A percentile compares a stretch with the other conserved stretches of the same genome.
Evolutionary conservation across 2,797 vertebrate genomes (phyloP).

Genomic region (Sebastes umbrosus): DNA sequence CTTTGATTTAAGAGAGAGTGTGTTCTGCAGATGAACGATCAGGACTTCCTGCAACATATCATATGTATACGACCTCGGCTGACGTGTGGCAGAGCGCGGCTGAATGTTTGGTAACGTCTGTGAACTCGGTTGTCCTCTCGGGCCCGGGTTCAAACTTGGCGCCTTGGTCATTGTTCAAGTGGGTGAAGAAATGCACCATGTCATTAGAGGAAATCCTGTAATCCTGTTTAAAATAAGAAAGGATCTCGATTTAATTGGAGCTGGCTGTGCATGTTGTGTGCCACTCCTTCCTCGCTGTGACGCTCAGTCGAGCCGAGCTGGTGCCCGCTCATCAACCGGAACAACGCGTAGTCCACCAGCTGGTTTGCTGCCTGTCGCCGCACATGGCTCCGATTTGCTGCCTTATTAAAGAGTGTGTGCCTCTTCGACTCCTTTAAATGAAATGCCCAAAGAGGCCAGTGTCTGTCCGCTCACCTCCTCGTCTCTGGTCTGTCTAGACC

Average conservation of each 20-base stretch:
- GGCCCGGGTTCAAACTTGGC: slow-evolving; percentile 24
- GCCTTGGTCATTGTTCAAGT: slow-evolving; percentile 28
- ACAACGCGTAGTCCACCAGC: slow-evolving; percentile 12
- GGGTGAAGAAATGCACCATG: slow-evolving; percentile 26
- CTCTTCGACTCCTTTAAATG: slow-evolving; percentile 58
- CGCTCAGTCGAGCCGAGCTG: slow-evolving; percentile 16
- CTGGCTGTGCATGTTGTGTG: slow-evolving; percentile 24
- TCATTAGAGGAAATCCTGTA: slow-evolving; percentile 60
- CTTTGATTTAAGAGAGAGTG: slow-evolving; percentile 33
- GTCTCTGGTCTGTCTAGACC: slow-evolving; percentile 70
- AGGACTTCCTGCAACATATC: slow-evolving; percentile 35
- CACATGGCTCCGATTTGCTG: slow-evolving; percentile 67
- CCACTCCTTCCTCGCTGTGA: slow-evolving; percentile 33
- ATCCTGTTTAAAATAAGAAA: slow-evolving; percentile 68
- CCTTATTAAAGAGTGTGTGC: slow-evolving; percentile 66
- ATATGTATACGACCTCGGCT: slow-evolving; percentile 18
- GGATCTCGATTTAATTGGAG: slow-evolving; percentile 68
- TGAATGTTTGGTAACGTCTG: slow-evolving; percentile 2
- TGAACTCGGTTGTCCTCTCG: slow-evolving; percentile 13
- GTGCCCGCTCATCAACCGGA: slow-evolving; percentile 34
- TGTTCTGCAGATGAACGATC: slow-evolving; percentile 44
- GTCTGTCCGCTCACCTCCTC: slow-evolving; percentile 65
- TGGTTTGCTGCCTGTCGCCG: slow-evolving; percentile 42
- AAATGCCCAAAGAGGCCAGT: slow-evolving; percentile 62
- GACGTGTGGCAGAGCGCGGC: slow-evolving; percentile 28